Conservation (phyloP, 2,113 vertebrate genomes). For the Tupaia tana region DNA sequence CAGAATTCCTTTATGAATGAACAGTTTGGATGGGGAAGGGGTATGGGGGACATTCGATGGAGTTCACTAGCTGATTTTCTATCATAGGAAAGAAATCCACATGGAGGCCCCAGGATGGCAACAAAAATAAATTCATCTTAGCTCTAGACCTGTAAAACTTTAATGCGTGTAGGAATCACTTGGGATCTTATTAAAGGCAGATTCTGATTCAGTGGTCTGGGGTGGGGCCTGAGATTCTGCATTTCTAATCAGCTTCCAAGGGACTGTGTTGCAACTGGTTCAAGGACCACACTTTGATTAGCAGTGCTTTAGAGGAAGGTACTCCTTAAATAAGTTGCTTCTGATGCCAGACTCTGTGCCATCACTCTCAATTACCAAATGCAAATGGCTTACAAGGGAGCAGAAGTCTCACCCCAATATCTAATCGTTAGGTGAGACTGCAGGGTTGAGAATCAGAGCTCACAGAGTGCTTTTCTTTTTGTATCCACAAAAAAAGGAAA, state of each 20-base stretch:
- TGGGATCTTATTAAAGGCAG: neutral
- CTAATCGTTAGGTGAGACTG: neutral
- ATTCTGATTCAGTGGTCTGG: neutral
- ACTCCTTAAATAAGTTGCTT: neutral
- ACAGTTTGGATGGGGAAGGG: neutral
- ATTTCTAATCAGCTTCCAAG: neutral
- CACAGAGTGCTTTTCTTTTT: neutral
- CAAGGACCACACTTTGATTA: neutral
- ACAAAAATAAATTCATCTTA: neutral
- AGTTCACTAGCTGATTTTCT: neutral
- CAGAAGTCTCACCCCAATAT: neutral
- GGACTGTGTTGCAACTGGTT: neutral
- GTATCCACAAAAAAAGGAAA: neutral
- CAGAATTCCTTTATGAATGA: neutral
- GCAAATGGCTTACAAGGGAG: neutral
- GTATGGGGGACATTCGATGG: neutral
- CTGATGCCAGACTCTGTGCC: neutral
- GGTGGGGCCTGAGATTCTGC: neutral
- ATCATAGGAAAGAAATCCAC: neutral
- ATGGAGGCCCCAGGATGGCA: no score
- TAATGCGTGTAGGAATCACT: rapidly evolving
- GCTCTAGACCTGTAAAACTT: neutral
- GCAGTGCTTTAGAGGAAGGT: neutral
- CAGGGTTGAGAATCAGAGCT: neutral
- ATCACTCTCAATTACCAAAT: neutral